Evolutionary conservation across 2,113 vertebrate genomes (phyloP).

Genomic region (Ophthalmolycus amberensis): DNA sequence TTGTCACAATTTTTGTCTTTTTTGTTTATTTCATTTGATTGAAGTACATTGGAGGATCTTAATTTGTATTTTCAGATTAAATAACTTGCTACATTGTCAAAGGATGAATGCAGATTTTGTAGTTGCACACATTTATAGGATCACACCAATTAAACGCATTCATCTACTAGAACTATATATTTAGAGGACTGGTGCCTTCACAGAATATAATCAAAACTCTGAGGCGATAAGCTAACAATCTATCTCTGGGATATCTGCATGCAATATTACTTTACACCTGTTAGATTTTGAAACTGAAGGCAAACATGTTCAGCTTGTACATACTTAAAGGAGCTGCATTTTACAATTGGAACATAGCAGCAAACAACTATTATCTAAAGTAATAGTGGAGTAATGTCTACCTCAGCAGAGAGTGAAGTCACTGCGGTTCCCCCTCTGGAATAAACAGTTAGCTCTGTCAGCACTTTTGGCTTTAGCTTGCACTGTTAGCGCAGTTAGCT

Average conservation of each 20-base stretch:
- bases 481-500: not conserved
- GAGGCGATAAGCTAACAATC: not conserved
- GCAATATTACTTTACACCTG: not conserved
- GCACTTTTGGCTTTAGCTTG: too few relatives aligned
- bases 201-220: not conserved
- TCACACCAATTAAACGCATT: not conserved
- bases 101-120: not conserved
- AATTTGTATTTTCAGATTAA: not conserved
- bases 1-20: constrained; percentile 3
- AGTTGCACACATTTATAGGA: not conserved
- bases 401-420: not conserved
- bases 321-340: not conserved
- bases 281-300: not conserved
- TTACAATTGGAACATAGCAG: not conserved
- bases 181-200: not conserved
- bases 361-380: not conserved
- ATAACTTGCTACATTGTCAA: not conserved
- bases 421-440: not conserved
- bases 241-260: not conserved
- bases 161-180: not conserved
- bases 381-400: not conserved
- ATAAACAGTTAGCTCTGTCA: not conserved
- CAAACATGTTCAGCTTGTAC: not conserved
- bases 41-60: not conserved
- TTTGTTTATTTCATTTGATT: constrained; percentile 6